Evolutionary conservation across 2,797 vertebrate species (phyloP).

Genomic region (Oceanodroma leucorhoa): DNA sequence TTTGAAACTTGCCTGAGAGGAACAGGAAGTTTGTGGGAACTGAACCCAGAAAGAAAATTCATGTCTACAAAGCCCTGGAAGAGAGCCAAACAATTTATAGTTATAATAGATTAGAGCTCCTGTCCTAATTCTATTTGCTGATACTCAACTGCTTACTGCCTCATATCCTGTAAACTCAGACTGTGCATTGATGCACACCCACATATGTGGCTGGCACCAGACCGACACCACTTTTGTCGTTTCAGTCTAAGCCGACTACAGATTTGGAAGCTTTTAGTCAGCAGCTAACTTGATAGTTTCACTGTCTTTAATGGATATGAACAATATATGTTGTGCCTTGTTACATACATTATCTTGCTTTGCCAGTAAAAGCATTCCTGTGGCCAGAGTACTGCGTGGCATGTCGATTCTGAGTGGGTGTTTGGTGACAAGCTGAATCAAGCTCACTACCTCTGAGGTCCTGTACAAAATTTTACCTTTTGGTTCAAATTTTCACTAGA

Average conservation of each 20-base stretch:
- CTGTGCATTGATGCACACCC: constrained; percentile 16
- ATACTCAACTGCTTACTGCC: background rate
- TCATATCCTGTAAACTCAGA: constrained; percentile 46
- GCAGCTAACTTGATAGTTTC: constrained; percentile 18
- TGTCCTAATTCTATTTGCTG: constrained; percentile 39
- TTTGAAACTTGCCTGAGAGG: background rate
- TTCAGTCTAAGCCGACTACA: background rate
- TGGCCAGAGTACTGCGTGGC: background rate
- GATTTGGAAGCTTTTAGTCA: constrained; percentile 51
- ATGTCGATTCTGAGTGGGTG: background rate
- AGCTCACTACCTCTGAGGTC: background rate
- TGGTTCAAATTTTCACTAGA: background rate
- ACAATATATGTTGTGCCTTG: background rate
- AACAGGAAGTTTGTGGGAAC: background rate
- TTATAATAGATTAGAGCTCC: background rate
- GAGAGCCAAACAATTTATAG: background rate
- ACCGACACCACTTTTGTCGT: background rate
- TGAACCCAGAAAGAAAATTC: constrained; percentile 6
- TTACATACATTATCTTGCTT: background rate
- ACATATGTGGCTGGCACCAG: constrained; percentile 17
- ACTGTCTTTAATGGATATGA: constrained; percentile 7
- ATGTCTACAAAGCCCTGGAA: background rate
- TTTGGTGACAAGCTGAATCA: background rate
- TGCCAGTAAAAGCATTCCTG: constrained; percentile 5
- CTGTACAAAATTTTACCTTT: background rate